Conservation (phyloP, 2,797 vertebrate genomes). For the Thripadectes ignobilis region DNA sequence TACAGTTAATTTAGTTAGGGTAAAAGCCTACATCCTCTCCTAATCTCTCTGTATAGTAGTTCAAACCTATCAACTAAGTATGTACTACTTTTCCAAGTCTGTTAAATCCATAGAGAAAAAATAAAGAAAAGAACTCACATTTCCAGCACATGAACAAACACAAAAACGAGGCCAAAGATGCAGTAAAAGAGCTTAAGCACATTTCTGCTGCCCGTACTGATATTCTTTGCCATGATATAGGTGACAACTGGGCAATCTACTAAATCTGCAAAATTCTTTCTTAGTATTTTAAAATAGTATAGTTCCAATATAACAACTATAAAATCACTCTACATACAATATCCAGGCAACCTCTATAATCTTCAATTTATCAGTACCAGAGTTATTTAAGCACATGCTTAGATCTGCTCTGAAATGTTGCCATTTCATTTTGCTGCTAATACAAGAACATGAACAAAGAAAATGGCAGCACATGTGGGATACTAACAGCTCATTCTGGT, state of each 20-base stretch:
- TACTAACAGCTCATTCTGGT: not conserved
- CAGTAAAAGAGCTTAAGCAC: not conserved
- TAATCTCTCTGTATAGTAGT: not conserved
- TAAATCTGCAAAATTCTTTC: not conserved
- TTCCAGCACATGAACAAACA: not conserved
- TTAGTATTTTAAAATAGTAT: not conserved
- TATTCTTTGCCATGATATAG: not conserved
- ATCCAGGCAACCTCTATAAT: not conserved
- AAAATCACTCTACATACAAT: not conserved
- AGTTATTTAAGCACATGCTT: not conserved
- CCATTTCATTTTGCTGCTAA: constrained; percentile 17
- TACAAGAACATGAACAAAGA: constrained; percentile 17
- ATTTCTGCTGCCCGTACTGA: not conserved
- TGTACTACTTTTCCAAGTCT: not conserved
- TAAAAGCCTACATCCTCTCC: not conserved
- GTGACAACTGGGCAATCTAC: not conserved
- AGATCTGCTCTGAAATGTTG: not conserved
- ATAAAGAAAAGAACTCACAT: not conserved
- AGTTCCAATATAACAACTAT: not conserved
- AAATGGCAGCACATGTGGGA: not conserved
- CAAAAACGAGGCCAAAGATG: not conserved
- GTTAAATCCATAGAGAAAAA: not conserved
- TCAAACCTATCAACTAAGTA: not conserved
- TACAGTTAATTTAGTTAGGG: not conserved
- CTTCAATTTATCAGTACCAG: not conserved